A percentile compares a stretch with the other conserved stretches of the same genome.
Evolutionary conservation across 2,888 invertebrate species (phyloP).

Genomic region (Sympetrum striolatum): DNA sequence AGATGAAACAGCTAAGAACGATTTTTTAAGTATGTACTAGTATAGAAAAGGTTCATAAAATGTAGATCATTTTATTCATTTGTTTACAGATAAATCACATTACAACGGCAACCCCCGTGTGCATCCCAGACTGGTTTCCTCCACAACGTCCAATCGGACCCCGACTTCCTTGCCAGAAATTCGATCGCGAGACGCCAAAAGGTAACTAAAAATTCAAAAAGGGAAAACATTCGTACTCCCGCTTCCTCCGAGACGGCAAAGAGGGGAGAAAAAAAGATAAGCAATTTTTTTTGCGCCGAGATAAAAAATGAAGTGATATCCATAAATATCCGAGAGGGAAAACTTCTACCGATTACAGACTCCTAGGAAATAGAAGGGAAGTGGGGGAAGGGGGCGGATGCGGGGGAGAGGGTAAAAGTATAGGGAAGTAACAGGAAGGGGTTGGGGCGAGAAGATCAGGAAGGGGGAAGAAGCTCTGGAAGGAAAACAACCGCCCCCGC

Average conservation of each 20-base stretch:
- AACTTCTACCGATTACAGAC: neutral
- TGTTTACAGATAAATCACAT: too few relatives aligned
- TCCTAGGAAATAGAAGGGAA: neutral
- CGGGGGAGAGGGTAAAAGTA: neutral
- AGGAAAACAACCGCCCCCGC: neutral
- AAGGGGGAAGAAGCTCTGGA: neutral
- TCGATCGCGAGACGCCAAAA: slow-evolving; percentile 18
- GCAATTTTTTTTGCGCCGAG: neutral
- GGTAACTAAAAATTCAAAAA: slow-evolving; percentile 11
- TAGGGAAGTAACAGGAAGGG: neutral
- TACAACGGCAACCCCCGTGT: neutral
- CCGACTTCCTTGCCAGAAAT: neutral
- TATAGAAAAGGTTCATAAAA: too few relatives aligned
- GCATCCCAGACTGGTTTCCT: neutral
- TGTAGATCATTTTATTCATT: too few relatives aligned
- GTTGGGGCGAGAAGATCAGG: neutral
- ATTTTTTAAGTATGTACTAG: too few relatives aligned
- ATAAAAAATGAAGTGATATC: slow-evolving; percentile 1
- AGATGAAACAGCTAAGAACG: too few relatives aligned
- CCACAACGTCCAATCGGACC: neutral
- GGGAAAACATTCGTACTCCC: neutral
- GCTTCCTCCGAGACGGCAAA: neutral
- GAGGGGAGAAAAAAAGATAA: neutral
- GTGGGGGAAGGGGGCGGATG: neutral
- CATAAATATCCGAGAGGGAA: neutral